Conservation (phyloP, 2,113 vertebrate species). For the Piaya cayana region DNA sequence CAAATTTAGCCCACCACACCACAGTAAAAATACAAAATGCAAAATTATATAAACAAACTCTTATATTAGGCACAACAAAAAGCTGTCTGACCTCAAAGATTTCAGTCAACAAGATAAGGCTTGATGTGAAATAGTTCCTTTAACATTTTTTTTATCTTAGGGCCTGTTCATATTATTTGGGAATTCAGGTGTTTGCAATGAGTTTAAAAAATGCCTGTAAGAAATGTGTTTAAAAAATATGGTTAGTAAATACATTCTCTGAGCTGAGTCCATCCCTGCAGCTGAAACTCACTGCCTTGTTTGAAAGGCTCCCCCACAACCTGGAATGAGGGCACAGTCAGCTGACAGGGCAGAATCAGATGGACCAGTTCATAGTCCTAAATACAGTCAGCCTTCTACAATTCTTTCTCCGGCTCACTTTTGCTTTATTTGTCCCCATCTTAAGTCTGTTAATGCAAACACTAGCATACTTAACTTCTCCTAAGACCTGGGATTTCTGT, state of each 20-base stretch:
- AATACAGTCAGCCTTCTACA: neutral
- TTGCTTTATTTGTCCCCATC: neutral
- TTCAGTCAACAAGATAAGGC: neutral
- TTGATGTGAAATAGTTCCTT: neutral
- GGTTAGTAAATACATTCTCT: neutral
- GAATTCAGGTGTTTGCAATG: neutral
- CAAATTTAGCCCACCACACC: neutral
- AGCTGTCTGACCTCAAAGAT: neutral
- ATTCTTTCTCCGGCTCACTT: neutral
- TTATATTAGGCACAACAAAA: neutral
- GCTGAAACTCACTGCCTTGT: fast-evolving
- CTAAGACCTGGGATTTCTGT: neutral
- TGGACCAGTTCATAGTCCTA: neutral
- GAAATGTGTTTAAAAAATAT: neutral
- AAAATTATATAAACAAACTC: neutral
- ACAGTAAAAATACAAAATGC: neutral
- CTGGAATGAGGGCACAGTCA: neutral
- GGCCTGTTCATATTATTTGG: neutral
- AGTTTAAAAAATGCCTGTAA: neutral
- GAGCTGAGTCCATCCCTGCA: neutral
- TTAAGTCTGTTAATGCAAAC: neutral
- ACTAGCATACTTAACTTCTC: neutral
- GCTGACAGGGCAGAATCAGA: neutral
- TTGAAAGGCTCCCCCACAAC: neutral
- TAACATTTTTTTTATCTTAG: neutral